Evolutionary conservation across 2,113 vertebrate species (phyloP).

Genomic region (Bos javanicus): DNA sequence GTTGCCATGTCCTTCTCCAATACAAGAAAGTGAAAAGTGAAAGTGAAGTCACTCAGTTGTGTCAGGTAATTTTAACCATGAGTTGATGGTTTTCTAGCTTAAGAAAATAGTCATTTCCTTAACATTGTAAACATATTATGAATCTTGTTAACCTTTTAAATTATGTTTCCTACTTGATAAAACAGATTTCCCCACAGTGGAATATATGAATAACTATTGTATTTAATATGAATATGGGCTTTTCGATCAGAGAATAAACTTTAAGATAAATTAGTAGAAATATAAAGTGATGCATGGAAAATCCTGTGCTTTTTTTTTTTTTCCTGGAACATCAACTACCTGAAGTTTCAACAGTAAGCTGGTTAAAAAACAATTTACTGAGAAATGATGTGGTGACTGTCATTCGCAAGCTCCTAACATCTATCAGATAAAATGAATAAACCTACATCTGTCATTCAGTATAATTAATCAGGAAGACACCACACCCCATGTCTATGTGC

Average conservation of each 20-base stretch:
- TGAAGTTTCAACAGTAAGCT: constrained; percentile 39
- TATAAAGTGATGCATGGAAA: constrained; percentile 9
- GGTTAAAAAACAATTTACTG: constrained; percentile 62
- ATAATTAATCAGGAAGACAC: constrained; percentile 77
- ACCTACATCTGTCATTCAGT: constrained; percentile 65
- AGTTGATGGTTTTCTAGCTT: constrained; percentile 25
- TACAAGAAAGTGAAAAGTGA: no score
- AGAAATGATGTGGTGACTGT: constrained; percentile 59
- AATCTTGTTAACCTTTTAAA: constrained; percentile 44
- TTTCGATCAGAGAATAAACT: neutral
- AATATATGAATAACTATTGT: neutral
- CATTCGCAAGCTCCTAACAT: constrained; percentile 50
- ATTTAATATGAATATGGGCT: neutral
- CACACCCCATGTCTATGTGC: neutral
- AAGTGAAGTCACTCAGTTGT: rapidly evolving
- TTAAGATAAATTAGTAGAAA: constrained; percentile 27
- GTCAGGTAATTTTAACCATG: neutral
- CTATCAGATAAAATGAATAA: constrained; percentile 76
- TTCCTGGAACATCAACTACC: neutral
- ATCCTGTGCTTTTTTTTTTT: neutral
- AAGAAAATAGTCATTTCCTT: constrained; percentile 27
- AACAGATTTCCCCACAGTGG: neutral
- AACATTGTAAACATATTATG: constrained; percentile 38
- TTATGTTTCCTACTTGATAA: constrained; percentile 36
- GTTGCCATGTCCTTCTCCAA: no score